phyloP scores from a whole-genome alignment of 2,113 vertebrate genomes.

The Myrmophylax atrothorax region DNA sequence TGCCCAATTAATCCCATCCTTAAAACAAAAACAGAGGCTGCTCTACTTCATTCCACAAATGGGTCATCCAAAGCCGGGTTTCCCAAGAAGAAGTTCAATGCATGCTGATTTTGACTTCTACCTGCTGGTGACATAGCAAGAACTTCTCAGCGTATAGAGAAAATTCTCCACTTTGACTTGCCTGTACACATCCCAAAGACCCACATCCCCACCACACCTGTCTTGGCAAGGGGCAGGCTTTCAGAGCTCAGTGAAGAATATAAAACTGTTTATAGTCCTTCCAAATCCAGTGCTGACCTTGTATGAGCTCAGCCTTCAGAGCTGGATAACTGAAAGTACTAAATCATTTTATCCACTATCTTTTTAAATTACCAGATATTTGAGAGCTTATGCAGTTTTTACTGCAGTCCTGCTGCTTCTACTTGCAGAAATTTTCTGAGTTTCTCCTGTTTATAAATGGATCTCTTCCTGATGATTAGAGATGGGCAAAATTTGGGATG shows the following conservation, averaged over 20 bases:
- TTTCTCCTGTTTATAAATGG: neutral
- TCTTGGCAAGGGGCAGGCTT: neutral
- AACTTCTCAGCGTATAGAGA: neutral
- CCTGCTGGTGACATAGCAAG: neutral
- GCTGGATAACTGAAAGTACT: neutral
- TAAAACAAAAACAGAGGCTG: neutral
- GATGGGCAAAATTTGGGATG: neutral
- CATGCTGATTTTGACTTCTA: neutral
- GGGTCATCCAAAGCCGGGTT: neutral
- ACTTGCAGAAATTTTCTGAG: neutral
- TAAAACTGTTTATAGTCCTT: neutral
- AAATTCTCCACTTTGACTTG: neutral
- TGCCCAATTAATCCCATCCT: neutral
- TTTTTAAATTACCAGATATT: neutral
- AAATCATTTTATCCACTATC: neutral
- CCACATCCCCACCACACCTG: neutral
- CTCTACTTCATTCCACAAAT: neutral
- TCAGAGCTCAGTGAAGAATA: neutral
- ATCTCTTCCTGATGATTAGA: neutral
- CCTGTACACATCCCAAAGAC: neutral
- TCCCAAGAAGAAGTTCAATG: neutral
- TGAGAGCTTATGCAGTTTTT: neutral
- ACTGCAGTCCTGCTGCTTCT: neutral
- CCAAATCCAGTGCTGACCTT: neutral
- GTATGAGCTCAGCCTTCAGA: neutral